Evolutionary conservation across 2,113 vertebrate species (phyloP), one percentile per base, ranked within the genome.

Genomic region (Rhynchopsitta pachyrhyncha): DNA sequence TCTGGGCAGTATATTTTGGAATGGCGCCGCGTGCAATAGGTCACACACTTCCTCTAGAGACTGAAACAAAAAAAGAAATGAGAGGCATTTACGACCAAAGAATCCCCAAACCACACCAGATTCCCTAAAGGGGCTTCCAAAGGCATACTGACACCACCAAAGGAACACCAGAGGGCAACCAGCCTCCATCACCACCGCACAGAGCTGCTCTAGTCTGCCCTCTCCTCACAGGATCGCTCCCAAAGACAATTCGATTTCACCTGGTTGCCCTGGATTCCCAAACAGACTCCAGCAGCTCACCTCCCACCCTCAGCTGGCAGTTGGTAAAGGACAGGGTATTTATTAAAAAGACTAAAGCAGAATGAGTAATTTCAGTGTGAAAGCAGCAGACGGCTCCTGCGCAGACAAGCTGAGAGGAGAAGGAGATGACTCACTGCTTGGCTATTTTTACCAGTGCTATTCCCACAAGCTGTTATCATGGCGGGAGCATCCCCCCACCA

Each of bases 21-120:
- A 99, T 0, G 99, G 99, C 0, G 99, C 99, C 1, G 98, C 99
- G 0, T 99, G 99, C 84, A 99, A 46, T 86, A 99, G 97, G 97
- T 99, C 99, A 91, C 99, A 99, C 37, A 99, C 99, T 78, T 99
- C 99, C 87, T 99, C 99, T 33, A 98, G 97, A 27, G 99, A 99
- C 99, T 99, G 74, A 41, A 92, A 85, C 17, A 12, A 83, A 94
- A 91, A 92, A 83, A 74, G 78, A 83, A 92, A 67, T 1, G 6
- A 91, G 35, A 91, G 49, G 17, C 29, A 8, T 81, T 81, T 83
- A 93, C 39, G 39, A 69, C 9, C 2, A 7, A 55, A 82, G 37
- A 70, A 71, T 44, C 69, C 33, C 27, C 85, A 41, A 20, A 55
- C 8, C 64, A 46, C 64, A 24, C 2, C 53, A 83, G 41, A 37